These are phyloP conservation scores for Zaprionus capensis DNA, from an alignment of 1,140 invertebrate genomes.

Conservation along the genomic window DNA sequence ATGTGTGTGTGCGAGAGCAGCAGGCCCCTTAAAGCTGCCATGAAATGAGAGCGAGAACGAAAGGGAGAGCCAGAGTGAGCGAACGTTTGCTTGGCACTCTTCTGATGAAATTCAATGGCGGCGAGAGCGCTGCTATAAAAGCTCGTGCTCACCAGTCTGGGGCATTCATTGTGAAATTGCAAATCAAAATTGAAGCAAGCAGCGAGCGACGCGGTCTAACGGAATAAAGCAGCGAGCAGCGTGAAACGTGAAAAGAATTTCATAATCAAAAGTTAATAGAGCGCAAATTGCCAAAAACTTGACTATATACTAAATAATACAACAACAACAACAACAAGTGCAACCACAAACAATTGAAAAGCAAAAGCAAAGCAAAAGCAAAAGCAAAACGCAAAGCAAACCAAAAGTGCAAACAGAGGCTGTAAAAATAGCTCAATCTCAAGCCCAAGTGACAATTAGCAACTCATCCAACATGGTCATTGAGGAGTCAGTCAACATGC, in stretches of 20 bases:
- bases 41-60: conserved; percentile 9
- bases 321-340: conserved; percentile 48
- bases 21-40: conserved; percentile 35
- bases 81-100: conserved; percentile 26
- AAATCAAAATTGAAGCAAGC: conserved; percentile 84
- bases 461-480: conserved; percentile 77
- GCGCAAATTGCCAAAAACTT: conserved; percentile 42
- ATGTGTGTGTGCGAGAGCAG: conserved; percentile 15
- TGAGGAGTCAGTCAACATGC: conserved; percentile 73
- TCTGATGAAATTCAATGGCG: conserved; percentile 79
- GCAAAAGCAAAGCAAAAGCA: conserved; percentile 33
- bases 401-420: conserved; percentile 55
- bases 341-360: conserved; percentile 29
- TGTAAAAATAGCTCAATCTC: conserved; percentile 48
- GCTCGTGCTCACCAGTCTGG: conserved; percentile 30
- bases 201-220: conserved; percentile 53
- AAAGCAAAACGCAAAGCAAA: conserved; percentile 20
- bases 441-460: conserved; percentile 57
- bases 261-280: conserved; percentile 82
- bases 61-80: conserved; percentile 10
- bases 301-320: conserved; percentile 23
- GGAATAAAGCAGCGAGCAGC: conserved; percentile 46
- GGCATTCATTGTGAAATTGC: conserved; percentile 84
- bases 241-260: conserved; percentile 81
- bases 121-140: conserved; percentile 79